Percentiles rank a stretch among this genome's conserved stretches.
Evolutionary conservation across 2,888 invertebrate species (phyloP).

Genomic region (Pasiphila rectangulata): DNA sequence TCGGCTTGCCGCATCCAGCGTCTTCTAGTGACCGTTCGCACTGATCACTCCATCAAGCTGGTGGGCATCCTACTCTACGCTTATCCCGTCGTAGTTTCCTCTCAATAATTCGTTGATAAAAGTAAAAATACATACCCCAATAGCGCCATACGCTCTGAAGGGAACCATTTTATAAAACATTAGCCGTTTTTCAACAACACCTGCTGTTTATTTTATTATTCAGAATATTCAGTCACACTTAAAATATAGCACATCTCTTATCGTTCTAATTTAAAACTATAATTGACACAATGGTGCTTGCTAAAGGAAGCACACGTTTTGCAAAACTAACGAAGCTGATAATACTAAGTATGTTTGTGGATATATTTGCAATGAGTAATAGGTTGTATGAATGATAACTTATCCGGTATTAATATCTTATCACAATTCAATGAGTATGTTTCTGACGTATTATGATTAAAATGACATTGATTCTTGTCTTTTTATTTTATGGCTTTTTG

Average conservation of each 20-base stretch:
- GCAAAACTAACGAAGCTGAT: conserved; percentile 1
- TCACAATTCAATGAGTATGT: background rate
- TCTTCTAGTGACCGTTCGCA: too few relatives aligned
- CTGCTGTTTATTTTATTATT: too few relatives aligned
- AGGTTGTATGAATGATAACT: background rate
- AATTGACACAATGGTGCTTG: background rate
- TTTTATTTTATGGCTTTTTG: too few relatives aligned
- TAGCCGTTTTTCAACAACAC: background rate
- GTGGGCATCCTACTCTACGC: too few relatives aligned
- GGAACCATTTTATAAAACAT: conserved; percentile 15
- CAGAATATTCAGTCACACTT: too few relatives aligned
- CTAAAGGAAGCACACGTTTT: background rate
- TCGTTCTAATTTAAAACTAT: background rate
- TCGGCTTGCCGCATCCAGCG: too few relatives aligned
- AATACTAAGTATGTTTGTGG: background rate
- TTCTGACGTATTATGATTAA: background rate
- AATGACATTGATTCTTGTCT: background rate
- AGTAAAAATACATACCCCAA: conserved; percentile 19
- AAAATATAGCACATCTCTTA: background rate
- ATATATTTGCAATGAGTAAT: background rate
- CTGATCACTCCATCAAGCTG: too few relatives aligned
- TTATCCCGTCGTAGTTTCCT: too few relatives aligned
- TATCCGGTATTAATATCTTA: background rate
- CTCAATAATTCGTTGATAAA: too few relatives aligned
- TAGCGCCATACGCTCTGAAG: conserved; percentile 21